phyloP scores from a whole-genome alignment of 2,113 vertebrate genomes.

The Stegastes partitus region DNA sequence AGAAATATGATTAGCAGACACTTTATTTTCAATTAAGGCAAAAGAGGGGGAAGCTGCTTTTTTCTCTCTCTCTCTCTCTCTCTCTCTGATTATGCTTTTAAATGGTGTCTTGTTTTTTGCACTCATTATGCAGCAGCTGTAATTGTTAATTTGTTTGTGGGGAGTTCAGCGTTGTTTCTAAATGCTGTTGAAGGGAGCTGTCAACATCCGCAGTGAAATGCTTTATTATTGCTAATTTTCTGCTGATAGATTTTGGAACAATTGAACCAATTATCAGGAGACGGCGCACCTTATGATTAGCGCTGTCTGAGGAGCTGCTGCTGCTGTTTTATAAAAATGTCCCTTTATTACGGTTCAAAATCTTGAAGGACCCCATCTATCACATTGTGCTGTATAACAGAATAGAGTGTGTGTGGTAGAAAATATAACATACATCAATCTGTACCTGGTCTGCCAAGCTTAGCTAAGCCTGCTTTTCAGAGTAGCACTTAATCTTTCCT shows the following conservation, averaged over 20 bases:
- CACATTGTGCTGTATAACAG: background rate
- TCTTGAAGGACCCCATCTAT: background rate
- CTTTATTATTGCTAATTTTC: slow-evolving; percentile 21
- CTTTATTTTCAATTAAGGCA: slow-evolving; percentile 37
- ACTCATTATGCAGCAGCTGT: slow-evolving; percentile 13
- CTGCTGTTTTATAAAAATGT: background rate
- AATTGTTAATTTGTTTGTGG: slow-evolving; percentile 29
- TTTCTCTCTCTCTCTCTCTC: background rate
- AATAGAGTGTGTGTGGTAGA: background rate
- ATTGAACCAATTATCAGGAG: slow-evolving; percentile 1
- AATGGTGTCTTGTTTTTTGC: slow-evolving; percentile 14
- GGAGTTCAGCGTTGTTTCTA: slow-evolving; percentile 15
- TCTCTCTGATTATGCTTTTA: slow-evolving; percentile 19
- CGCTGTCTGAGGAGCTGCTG: background rate
- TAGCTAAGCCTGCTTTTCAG: slow-evolving; percentile 28
- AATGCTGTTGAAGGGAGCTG: slow-evolving; percentile 29
- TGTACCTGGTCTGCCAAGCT: slow-evolving; percentile 27
- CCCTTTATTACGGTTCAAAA: background rate
- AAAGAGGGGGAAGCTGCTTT: slow-evolving; percentile 14
- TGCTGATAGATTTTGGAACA: background rate
- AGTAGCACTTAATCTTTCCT: slow-evolving; percentile 39
- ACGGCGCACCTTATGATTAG: background rate
- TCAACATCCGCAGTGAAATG: slow-evolving; percentile 17
- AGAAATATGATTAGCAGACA: slow-evolving; percentile 41
- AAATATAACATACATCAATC: slow-evolving; percentile 16